phyloP scores from a whole-genome alignment of 2,113 vertebrate genomes.

The Apistogramma diplotaenia region DNA sequence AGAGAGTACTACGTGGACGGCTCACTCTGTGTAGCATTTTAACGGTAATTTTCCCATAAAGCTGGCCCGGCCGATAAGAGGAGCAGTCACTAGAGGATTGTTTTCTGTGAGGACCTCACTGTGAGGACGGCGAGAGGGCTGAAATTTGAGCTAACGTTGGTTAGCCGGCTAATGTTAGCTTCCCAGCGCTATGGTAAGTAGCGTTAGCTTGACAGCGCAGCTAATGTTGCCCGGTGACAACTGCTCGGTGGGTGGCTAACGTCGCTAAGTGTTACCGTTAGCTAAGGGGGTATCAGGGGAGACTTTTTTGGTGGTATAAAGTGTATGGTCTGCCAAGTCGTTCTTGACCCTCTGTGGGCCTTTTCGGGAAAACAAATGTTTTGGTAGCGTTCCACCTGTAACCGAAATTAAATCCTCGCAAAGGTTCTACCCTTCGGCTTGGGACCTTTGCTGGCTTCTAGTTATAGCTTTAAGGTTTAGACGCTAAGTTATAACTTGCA shows the following conservation, averaged over 20 bases:
- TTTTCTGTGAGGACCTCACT: background rate
- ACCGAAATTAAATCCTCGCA: background rate
- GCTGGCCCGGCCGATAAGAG: background rate
- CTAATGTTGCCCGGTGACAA: slow-evolving; percentile 32
- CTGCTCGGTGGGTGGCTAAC: slow-evolving; percentile 33
- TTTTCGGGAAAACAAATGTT: background rate
- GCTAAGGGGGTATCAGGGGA: background rate
- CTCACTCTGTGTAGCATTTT: background rate
- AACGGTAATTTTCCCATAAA: background rate
- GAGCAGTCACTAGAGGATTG: background rate
- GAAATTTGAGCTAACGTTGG: slow-evolving; percentile 55
- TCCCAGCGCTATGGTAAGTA: slow-evolving; percentile 68
- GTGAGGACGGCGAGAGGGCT: slow-evolving; percentile 17
- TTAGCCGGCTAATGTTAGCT: slow-evolving; percentile 68
- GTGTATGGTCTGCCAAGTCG: background rate
- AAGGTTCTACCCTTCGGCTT: slow-evolving; percentile 16
- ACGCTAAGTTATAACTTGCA: background rate
- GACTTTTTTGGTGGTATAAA: background rate
- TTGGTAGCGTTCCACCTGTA: slow-evolving; percentile 45
- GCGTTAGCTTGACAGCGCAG: slow-evolving; percentile 12
- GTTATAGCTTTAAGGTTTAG: background rate
- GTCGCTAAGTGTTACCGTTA: slow-evolving; percentile 5
- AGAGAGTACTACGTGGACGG: background rate
- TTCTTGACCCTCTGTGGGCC: background rate
- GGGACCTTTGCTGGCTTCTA: background rate